Percentiles rank a stretch among this genome's conserved stretches.
Conservation (phyloP, 2,113 vertebrate species). For the Tetrao urogallus region DNA sequence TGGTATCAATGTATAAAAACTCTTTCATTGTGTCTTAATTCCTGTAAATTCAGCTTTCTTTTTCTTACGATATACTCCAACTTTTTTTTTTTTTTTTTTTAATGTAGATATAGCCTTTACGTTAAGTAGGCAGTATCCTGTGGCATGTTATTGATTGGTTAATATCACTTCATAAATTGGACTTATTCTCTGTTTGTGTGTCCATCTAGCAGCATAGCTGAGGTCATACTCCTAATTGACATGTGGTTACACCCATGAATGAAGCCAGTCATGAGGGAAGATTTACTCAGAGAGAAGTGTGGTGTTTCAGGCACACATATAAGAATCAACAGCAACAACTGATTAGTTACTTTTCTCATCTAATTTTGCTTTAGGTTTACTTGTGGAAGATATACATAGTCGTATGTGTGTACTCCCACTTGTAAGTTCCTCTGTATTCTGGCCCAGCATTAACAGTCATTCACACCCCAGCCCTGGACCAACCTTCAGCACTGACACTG, state of each 20-base stretch:
- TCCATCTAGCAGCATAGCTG: neutral
- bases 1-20: neutral
- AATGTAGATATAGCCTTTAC: neutral
- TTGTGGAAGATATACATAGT: neutral
- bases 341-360: too few species aligned
- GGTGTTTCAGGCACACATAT: neutral
- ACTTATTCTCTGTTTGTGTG: neutral
- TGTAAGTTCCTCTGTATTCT: neutral
- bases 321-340: neutral
- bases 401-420: neutral
- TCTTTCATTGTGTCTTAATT: neutral
- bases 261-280: neutral
- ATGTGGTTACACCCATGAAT: neutral
- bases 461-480: too few species aligned
- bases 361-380: neutral
- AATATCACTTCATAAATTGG: neutral
- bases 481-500: neutral
- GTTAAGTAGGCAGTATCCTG: neutral
- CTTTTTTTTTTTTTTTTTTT: accelerated
- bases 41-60: neutral
- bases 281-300: neutral
- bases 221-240: neutral
- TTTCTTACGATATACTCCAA: neutral
- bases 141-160: neutral
- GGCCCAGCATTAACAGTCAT: neutral